Conservation (phyloP, 1,140 invertebrate species). For the Dolichoris vasculosae region DNA sequence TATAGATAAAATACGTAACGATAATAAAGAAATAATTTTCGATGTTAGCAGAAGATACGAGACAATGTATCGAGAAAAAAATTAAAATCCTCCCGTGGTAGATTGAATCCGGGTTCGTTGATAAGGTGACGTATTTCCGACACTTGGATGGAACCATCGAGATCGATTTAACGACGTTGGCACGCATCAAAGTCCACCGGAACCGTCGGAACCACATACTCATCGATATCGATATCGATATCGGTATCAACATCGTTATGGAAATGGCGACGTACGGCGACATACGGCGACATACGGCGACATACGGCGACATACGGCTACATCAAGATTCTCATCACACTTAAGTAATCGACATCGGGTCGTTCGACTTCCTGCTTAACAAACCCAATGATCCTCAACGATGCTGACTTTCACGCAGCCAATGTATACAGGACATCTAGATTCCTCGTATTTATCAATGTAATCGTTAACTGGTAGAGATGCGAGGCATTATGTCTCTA, state of each 20-base stretch:
- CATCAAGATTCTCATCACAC: constrained; percentile 12
- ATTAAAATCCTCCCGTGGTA: constrained; percentile 77
- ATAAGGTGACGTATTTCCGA: constrained; percentile 83
- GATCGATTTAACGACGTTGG: constrained; percentile 76
- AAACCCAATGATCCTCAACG: neutral
- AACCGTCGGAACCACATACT: constrained; percentile 76
- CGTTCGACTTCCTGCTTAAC: constrained; percentile 3
- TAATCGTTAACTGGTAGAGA: neutral
- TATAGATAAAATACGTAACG: too few species aligned
- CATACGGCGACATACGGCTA: too few species aligned
- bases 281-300: too few species aligned
- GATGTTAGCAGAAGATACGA: constrained; percentile 58
- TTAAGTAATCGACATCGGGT: constrained; percentile 22
- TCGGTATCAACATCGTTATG: constrained; percentile 77
- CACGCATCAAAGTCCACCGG: constrained; percentile 60
- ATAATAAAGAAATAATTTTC: too few species aligned
- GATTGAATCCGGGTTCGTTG: constrained; percentile 78
- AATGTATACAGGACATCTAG: neutral
- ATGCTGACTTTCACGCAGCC: neutral
- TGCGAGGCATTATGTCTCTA: constrained; percentile 1
- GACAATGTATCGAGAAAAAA: constrained; percentile 74
- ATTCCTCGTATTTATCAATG: neutral
- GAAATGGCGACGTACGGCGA: constrained; percentile 61
- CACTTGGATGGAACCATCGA: constrained; percentile 80
- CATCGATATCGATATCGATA: constrained; percentile 79